Base-by-base conservation (phyloP, 2,113 vertebrate species). In the Colistium nudipinnis region DNA sequence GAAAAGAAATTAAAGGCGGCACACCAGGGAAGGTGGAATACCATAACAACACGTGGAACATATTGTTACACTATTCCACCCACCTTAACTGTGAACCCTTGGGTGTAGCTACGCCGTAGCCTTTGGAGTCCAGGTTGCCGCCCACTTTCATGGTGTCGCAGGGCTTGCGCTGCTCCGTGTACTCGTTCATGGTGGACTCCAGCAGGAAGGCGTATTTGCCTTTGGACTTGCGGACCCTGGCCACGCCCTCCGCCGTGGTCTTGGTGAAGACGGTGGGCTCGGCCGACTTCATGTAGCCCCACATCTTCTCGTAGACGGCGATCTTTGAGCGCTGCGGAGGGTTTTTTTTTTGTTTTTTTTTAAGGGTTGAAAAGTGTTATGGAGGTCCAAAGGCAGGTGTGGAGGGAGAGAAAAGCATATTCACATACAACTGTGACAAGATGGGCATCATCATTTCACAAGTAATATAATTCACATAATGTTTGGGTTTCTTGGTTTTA, bases 61-160 rank as follows among this genome's bases (percentile, higher is more conserved):
- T 96, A 98, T 98, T 98, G 98, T 99, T 99, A 99, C 97, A 98
- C 95, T 98, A 99, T 95, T 95, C 98, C 98, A 99, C 98, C 98
- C 96, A 99, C 98, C 97, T 99, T 99, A 99, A 98, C 97, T 96
- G 95, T 95, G 97, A 99, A 93, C 96, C 96, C 95, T 99, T 99
- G 92, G 98, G 98, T 74, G 98, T 99, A 68, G 97, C 98, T 90
- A 99, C 95, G 87, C 97, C 98, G 66, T 99, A 99, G 94, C 98
- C 97, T 94, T 99, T 99, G 57, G 98, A 99, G 95, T 99, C 98
- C 96, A 99, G 92, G 93, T 99, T 99, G 88, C 98, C 98, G 92
- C 98, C 98, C 84, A 99, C 98, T 95, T 99, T 99, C 98, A 99
- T 99, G 41, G 98, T 99, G 94, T 99, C 98, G 86, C 98, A 99